A percentile compares a stretch with the other conserved stretches of the same genome.
Evolutionary conservation across 2,113 vertebrate genomes (phyloP).

Genomic region (Mugil cephalus): DNA sequence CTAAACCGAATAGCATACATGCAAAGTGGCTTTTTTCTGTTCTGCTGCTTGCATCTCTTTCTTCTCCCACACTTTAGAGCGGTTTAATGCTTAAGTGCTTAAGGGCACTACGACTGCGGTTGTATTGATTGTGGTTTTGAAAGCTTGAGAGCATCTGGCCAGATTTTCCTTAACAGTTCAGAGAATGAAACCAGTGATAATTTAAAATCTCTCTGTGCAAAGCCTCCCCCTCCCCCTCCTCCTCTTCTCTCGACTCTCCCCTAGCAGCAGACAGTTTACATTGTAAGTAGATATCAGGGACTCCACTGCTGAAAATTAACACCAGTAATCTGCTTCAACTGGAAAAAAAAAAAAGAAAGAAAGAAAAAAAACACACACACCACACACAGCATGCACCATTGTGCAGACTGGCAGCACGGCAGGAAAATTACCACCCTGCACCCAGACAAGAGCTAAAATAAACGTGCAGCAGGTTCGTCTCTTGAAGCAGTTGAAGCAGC

Average conservation of each 20-base stretch:
- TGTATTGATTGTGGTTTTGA: not conserved
- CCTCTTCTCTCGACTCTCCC: not conserved
- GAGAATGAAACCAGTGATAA: slow-evolving; percentile 23
- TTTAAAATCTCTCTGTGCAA: slow-evolving; percentile 7
- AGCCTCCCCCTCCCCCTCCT: slow-evolving; percentile 1
- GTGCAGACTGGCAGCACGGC: slow-evolving; percentile 32
- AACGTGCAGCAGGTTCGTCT: slow-evolving; percentile 48
- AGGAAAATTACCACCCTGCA: slow-evolving; percentile 54
- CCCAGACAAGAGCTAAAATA: slow-evolving; percentile 41
- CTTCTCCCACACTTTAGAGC: not conserved
- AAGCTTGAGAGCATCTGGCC: not conserved
- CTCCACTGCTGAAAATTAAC: slow-evolving; percentile 51
- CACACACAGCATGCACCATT: not conserved
- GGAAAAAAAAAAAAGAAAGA: no score
- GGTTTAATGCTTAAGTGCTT: slow-evolving; percentile 37
- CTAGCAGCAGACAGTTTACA: slow-evolving; percentile 46
- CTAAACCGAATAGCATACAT: not conserved
- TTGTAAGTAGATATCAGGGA: slow-evolving; percentile 41
- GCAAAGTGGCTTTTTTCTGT: not conserved
- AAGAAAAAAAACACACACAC: slow-evolving; percentile 14
- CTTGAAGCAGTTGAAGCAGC: slow-evolving; percentile 13
- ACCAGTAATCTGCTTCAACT: slow-evolving; percentile 46
- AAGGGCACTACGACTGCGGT: slow-evolving; percentile 5
- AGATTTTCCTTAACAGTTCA: slow-evolving; percentile 9
- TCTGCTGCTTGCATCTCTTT: not conserved